Conservation (phyloP, 2,888 invertebrate species). For the Polia nebulosa region DNA sequence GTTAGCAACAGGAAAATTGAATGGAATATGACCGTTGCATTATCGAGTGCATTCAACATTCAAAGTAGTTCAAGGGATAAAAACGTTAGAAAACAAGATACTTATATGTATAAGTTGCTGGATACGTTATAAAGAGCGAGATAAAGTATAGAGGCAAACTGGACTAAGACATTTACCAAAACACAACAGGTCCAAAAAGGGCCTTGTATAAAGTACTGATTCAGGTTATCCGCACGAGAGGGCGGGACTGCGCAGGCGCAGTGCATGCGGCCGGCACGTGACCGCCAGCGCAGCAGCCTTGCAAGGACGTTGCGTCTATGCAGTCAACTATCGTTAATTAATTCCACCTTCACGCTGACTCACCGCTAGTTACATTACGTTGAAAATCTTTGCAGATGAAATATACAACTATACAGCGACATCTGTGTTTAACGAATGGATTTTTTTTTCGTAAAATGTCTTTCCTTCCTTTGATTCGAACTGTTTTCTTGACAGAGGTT, state of each 20-base stretch:
- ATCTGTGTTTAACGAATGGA: constrained; percentile 44
- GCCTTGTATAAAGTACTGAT: constrained; percentile 32
- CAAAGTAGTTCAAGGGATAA: background rate
- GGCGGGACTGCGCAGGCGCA: constrained; percentile 50
- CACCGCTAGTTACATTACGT: constrained; percentile 68
- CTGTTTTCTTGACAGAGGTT: constrained; percentile 1
- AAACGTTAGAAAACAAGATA: constrained; percentile 4
- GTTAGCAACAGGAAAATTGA: constrained; percentile 21
- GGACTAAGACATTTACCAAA: constrained; percentile 21
- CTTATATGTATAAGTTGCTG: background rate
- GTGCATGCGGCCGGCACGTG: constrained; percentile 77
- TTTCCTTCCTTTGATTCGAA: background rate
- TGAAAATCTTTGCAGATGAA: constrained; percentile 48
- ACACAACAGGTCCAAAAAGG: constrained; percentile 22
- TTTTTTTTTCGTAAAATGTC: constrained; percentile 1
- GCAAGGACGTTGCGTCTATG: constrained; percentile 90
- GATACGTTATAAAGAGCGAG: background rate
- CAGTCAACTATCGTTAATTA: constrained; percentile 85
- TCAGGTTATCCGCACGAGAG: constrained; percentile 63
- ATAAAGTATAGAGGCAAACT: constrained; percentile 16
- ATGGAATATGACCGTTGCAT: background rate
- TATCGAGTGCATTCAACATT: background rate
- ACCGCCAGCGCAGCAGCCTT: constrained; percentile 84
- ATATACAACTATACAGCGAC: constrained; percentile 47
- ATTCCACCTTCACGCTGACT: constrained; percentile 87